These are phyloP conservation scores for Standfussiana lucernea DNA, from an alignment of 2,888 invertebrate species.

Conservation along the genomic window DNA sequence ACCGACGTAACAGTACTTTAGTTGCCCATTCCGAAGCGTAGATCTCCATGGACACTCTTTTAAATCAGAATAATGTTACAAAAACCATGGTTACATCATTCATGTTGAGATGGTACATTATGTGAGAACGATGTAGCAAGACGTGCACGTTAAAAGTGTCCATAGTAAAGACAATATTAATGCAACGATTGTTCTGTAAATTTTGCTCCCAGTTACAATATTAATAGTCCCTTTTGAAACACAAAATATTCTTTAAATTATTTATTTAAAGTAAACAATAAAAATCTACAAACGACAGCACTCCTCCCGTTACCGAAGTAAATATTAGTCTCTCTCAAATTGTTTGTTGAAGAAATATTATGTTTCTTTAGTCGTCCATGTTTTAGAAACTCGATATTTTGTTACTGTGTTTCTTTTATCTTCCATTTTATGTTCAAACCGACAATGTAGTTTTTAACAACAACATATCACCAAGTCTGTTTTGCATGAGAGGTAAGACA, in stretches of 20 bases:
- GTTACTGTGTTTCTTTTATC: not conserved
- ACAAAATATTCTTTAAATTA: constrained; percentile 10
- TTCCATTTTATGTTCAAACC: not conserved
- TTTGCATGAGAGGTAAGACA: not conserved
- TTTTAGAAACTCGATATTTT: constrained; percentile 21
- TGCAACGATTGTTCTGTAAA: not conserved
- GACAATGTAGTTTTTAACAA: not conserved
- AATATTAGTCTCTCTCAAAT: constrained; percentile 42
- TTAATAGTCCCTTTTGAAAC: constrained; percentile 3
- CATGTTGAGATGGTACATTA: not conserved
- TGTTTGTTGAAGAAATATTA: constrained; percentile 40
- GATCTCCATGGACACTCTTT: not conserved
- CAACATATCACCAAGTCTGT: not conserved
- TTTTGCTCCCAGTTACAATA: not conserved
- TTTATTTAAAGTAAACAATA: constrained; percentile 30
- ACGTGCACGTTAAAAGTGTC: not conserved
- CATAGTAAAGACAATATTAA: not conserved
- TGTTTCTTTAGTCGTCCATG: constrained; percentile 8
- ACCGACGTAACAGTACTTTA: no score
- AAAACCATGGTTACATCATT: not conserved
- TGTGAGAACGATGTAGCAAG: not conserved
- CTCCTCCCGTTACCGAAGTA: constrained; percentile 6
- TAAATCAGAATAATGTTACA: not conserved
- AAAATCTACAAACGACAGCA: constrained; percentile 15
- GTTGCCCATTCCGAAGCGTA: no score